Evolutionary conservation across 2,888 invertebrate species (phyloP), one percentile per base, ranked within the genome.

Genomic region (Chelonus formosanus): DNA sequence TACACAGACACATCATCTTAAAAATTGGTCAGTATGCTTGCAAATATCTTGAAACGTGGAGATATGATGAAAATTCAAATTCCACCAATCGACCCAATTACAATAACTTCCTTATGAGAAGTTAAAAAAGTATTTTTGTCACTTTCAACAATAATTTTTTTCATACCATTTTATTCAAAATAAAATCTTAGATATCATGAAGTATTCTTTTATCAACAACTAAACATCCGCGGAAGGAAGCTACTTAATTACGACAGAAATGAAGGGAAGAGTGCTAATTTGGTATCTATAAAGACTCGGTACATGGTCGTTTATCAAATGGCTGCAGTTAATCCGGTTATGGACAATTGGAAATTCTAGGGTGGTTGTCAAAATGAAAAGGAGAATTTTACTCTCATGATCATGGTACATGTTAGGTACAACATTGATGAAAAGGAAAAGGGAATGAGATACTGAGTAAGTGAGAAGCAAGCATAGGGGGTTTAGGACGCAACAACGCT

Each of bases 311-410:
- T 81, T 79, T 78, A 76, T 80, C 82, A 80, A 83, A 80, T 76
- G 77, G 75, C 75, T 77, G 75, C 76, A 78, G 78, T 82, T 82
- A 81, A 83, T 81, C 77, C 78, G 72, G 78, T 83, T 82, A 81
- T 71, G 75, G 74, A 68, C 75, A 76, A 77, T 77, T 68, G 74
- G 68, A 74, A 59, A 47, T 63, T 40, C 50, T 55, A 45, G 59
- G 58, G 63, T 31, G 52, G 54, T 57, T 45, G 64, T 65, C 57
- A 44, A 60, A 32, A 65, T 55, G 60, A 59, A 64, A 63, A 53
- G 62, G 44, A 20, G 53, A 60, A 47, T 50, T 55, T 57, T 48
- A 53, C 56, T 32, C 63, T 35, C 68, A 72, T 40, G 40, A 68
- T 71, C 69, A 71, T 70, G 71, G 63, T 40, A 40, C 40, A 6